Base-by-base conservation (phyloP, 1,140 invertebrate species). In the Samia ricini region DNA sequence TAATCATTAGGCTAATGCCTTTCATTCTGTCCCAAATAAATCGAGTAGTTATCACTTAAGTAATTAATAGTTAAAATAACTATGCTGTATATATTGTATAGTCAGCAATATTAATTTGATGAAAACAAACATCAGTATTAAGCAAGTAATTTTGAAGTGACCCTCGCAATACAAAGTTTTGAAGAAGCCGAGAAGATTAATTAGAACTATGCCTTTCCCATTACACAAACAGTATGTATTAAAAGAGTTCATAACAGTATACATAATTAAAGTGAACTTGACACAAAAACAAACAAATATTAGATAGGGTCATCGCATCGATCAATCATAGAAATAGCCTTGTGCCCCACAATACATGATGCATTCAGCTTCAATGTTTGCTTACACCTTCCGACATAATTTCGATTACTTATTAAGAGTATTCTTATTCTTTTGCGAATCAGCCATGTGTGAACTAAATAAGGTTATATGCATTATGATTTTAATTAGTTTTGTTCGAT, bases 291-390 rank as follows among this genome's bases (percentile, higher is more conserved):
- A 75, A 79, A 77, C 79, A 80, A 77, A 85, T 50, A 83, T 81
- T 74, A 74, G 69, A 69, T 69, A 56, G 81, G 83, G 79, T 83
- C 81, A 81, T 76, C 71, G 63, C 63, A 70, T 68, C 79, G 50
- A 85, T 85, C 81, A 85, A 85, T 85, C 83, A 81, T 60, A 48
- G 23, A 56, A 68, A 15, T 22, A 20, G 63, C 77, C 83, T 82
- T 83, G 80, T 63, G 67, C 61, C 10, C n/a, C 48, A 68, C 58
- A 74, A 74, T 68, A 59, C 60, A 60, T 50, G 10, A 26, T 58
- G 24, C 49, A 54, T 64, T 56, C 49, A 8, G 54, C 64, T 66
- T 33, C 21, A 66, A 70, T 69, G 67, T 64, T 64, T 63, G 67
- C 60, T 63, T 66, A 59, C 51, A 22, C 20, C 18, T 29, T 26